Base-by-base conservation (phyloP, 2,113 vertebrate species). In the Fulmarus glacialis region DNA sequence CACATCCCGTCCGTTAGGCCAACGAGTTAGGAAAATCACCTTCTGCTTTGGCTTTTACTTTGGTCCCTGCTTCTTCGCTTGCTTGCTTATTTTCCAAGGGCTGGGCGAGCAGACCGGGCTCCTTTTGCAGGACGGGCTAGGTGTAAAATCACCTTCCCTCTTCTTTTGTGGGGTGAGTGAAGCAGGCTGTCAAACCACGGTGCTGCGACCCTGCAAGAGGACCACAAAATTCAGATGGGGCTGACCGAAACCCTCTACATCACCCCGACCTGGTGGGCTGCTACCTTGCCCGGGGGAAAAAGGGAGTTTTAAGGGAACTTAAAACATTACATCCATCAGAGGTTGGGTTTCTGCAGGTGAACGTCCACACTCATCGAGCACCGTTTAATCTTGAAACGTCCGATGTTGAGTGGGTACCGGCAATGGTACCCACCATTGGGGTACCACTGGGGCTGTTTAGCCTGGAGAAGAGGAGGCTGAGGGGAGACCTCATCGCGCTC, bases 21-120 rank as follows among this genome's bases (percentile, higher is more conserved):
- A 59, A 87, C 8, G 5, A 58, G 18, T 74, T 9, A 7, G 87
- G 95, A 94, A 89, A 94, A 42, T 27, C 43, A 1, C 70, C 82
- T 40, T 30, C 82, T 81, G 48, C 90, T 67, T 40, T 6, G 2
- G 29, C 38, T 82, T 93, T 56, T 23, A 3, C 58, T 40, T 70
- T 5, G n/a, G 47, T 5, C 15, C 34, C 0, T 1, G 16, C 8
- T 60, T 34, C 67, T 73, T 67, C 2, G 2, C 82, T 75, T 8
- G 19, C 47, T 30, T 36, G 7, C 22, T 58, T 63, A 12, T 30
- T 80, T 87, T 72, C 70, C 38, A 3, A 32, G 52, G 30, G 64
- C 38, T 34, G 32, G n/a, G 70, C 0, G 1, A 32, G 32, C 48
- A 64, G 34, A 7, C 1, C 0, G 0, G 23, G 24, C 26, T 71